Evolutionary conservation across 1,140 invertebrate genomes (phyloP), one percentile per base, ranked within the genome.

Genomic region (Drosophila bipectinata): DNA sequence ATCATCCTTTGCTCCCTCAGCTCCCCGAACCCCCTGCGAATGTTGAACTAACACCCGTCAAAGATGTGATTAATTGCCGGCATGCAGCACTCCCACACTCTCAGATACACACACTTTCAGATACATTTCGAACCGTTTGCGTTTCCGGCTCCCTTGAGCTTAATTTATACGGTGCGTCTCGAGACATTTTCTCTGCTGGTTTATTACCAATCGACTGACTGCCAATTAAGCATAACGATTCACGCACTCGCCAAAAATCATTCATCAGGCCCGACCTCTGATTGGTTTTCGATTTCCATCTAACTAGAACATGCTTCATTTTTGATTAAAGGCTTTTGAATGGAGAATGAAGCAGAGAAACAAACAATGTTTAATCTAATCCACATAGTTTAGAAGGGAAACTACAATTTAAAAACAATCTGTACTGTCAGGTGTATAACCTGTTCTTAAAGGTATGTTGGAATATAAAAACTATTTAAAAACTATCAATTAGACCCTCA

Each of bases 21-120:
- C 34, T 10, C 10, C 34, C 8, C 8, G 8, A 10, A 9, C 32
- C 39, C 48, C 48, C 48, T 58, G 66, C 67, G 44, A 49, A 72
- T 71, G 69, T 54, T 71, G 56, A 72, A 72, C 69, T 72, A 72
- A 72, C 69, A 67, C 63, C 63, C 59, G 63, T 67, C 63, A 41
- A 67, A 67, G 24, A 21, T 53, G 69, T 72, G 57, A 72, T 72
- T 72, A 72, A 72, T 72, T 61, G 51, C 32, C 49, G 67, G 67
- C 69, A 72, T 72, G 67, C 54, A 69, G 45, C 66, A 66, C 60
- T 54, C 61, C 66, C 51, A 45, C 61, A 37, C 62, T 10, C 62
- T 28, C 26, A 37, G 21, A 34, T 47, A 47, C 28, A 34, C 41
- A 28, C 49, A 45, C 32, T 56, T 37, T 67, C 51, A 67, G 32